Base-by-base conservation (phyloP, 2,797 vertebrate genomes). In the Eleutherodactylus coqui region DNA sequence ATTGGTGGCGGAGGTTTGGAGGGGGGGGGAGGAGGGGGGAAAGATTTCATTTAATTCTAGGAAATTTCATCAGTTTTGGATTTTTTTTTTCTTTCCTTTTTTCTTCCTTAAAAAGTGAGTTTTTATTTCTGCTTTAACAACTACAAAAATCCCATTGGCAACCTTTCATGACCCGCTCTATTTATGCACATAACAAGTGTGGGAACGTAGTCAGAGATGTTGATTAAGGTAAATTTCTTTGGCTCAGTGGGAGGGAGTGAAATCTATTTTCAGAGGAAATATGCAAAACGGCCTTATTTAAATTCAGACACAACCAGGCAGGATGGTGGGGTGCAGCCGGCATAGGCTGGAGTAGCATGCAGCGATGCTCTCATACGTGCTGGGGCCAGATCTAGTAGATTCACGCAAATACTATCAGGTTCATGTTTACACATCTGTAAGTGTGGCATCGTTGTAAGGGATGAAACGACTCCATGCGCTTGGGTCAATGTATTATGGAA, bases 181-280 rank as follows among this genome's bases (percentile, higher is more conserved):
- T 87, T 87, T 87, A 84, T 87, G 86, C 86, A 87, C 76, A 87
- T 84, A 84, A 78, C 81, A 83, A 87, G 86, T 87, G 81, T 87
- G 86, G 86, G 86, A 87, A 84, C 80, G 55, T 83, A 84, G 86
- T 87, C 86, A 87, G 82, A 79, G 86, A 87, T 87, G 86, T 87
- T 87, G 86, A 87, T 87, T 87, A 87, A 87, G 86, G 86, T 87
- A 87, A 87, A 87, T 87, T 87, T 87, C 75, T 84, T 72, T 67
- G 82, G 47, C 82, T 87, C 86, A 38, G 45, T 80, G 82, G 86
- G 86, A 87, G 81, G 86, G 82, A 87, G 86, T 62, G 67, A 84
- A 87, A 75, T 84, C 86, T 87, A 87, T 87, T 87, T 87, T 87
- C 86, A 87, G 86, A 79, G 86, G 82, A 84, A 87, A 87, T 87